Percentiles rank a stretch among this genome's conserved stretches.
These are phyloP conservation scores for Scaptomyza cyrtandrae DNA, from an alignment of 2,888 invertebrate genomes.

Conservation along the genomic window DNA sequence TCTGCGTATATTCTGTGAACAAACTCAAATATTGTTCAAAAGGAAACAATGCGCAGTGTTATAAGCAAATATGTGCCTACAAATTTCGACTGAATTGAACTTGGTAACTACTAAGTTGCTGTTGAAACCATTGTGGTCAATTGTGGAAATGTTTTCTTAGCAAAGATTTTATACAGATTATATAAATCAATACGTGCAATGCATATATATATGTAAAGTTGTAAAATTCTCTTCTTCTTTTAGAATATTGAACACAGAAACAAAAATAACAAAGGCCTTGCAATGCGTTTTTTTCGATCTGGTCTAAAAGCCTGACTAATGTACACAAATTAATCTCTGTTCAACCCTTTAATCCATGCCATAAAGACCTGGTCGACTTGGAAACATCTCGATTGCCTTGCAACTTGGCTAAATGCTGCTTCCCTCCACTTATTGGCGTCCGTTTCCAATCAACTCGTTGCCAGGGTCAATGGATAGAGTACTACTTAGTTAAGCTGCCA, in stretches of 20 bases:
- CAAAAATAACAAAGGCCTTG: too few species aligned
- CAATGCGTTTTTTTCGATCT: too few species aligned
- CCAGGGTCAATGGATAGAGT: conserved; percentile 13
- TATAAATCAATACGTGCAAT: too few species aligned
- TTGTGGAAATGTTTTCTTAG: neutral
- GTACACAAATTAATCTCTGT: neutral
- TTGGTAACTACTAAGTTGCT: neutral
- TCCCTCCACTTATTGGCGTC: neutral
- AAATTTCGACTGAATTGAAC: neutral
- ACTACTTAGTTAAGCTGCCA: conserved; percentile 13
- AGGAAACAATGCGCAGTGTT: conserved; percentile 25
- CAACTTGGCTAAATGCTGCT: conserved; percentile 4
- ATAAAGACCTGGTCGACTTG: conserved; percentile 16
- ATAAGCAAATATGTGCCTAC: neutral
- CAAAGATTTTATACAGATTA: too few species aligned
- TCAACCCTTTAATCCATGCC: neutral
- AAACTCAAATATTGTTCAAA: conserved; percentile 17
- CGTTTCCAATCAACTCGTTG: conserved; percentile 22
- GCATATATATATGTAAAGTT: too few species aligned
- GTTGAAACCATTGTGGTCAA: neutral
- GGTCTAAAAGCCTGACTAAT: neutral
- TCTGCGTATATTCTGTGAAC: conserved; percentile 17
- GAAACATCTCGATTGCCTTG: conserved; percentile 14
- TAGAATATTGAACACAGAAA: too few species aligned
- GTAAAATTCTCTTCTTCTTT: too few species aligned